A percentile compares a stretch with the other conserved stretches of the same genome.
phyloP scores from a whole-genome alignment of 2,113 vertebrate species.

The Tachycineta bicolor region DNA sequence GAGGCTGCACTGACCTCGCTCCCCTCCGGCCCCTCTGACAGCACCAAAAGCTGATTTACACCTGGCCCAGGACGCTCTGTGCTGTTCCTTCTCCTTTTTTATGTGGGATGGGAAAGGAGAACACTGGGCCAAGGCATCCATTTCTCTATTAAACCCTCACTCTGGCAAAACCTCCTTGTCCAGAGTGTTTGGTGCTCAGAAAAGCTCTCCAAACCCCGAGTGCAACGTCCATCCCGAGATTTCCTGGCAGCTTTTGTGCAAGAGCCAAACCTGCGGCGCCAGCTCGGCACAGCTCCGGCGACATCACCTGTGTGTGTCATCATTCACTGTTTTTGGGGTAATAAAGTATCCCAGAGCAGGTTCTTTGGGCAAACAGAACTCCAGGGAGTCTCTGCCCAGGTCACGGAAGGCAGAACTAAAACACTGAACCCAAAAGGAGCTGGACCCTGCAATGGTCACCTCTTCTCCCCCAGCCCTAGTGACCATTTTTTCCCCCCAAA shows the following conservation, averaged over 20 bases:
- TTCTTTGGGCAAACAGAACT: neutral
- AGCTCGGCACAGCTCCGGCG: neutral
- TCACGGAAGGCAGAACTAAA: neutral
- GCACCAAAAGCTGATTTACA: neutral
- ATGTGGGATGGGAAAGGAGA: neutral
- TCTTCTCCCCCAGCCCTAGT: neutral
- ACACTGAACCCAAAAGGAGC: neutral
- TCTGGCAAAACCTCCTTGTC: neutral
- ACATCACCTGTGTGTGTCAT: neutral
- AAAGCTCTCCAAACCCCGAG: neutral
- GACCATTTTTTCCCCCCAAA: neutral
- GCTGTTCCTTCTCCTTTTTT: neutral
- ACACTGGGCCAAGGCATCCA: neutral
- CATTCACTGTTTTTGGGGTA: neutral
- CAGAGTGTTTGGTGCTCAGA: neutral
- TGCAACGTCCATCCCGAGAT: neutral
- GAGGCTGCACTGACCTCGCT: neutral
- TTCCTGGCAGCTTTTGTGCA: neutral
- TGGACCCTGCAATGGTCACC: neutral
- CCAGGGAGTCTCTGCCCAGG: neutral
- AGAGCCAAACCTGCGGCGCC: neutral
- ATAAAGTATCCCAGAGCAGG: neutral
- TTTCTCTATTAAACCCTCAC: slow-evolving; percentile 2
- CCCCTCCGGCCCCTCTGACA: neutral
- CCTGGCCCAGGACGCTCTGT: neutral